These are phyloP conservation scores for Triops cancriformis DNA, from an alignment of 1,140 invertebrate species.

Conservation along the genomic window DNA sequence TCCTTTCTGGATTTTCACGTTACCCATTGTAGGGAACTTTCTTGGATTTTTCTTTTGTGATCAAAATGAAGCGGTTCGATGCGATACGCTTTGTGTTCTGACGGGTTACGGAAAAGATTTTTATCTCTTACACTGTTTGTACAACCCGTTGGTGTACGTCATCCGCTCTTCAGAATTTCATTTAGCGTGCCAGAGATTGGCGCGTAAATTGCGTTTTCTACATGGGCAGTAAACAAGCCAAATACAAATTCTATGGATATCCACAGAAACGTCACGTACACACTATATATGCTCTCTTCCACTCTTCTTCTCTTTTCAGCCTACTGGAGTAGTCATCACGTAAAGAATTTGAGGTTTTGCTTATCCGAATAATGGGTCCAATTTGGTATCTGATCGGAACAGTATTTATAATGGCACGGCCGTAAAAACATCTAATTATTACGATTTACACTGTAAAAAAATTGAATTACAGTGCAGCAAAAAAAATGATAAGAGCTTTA, in stretches of 20 bases:
- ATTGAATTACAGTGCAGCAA: no score
- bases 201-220: not conserved
- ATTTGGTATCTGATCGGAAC: no score
- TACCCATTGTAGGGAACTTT: not conserved
- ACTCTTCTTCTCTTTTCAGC: not conserved
- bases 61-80: not conserved
- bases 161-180: not conserved
- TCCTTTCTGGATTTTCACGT: not conserved
- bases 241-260: not conserved
- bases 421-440: no score
- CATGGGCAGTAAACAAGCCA: not conserved
- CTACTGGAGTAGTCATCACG: not conserved
- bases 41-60: conserved; percentile 6
- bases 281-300: not conserved
- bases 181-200: not conserved
- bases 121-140: not conserved
- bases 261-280: not conserved
- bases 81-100: not conserved
- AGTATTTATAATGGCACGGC: no score
- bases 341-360: no score
- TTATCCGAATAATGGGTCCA: no score
- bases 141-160: not conserved
- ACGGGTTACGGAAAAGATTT: not conserved
- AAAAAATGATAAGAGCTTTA: no score
- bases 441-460: no score